A percentile compares a stretch with the other conserved stretches of the same genome.
Conservation (phyloP, 1,140 invertebrate genomes). For the Diachasmimorpha longicaudata region DNA sequence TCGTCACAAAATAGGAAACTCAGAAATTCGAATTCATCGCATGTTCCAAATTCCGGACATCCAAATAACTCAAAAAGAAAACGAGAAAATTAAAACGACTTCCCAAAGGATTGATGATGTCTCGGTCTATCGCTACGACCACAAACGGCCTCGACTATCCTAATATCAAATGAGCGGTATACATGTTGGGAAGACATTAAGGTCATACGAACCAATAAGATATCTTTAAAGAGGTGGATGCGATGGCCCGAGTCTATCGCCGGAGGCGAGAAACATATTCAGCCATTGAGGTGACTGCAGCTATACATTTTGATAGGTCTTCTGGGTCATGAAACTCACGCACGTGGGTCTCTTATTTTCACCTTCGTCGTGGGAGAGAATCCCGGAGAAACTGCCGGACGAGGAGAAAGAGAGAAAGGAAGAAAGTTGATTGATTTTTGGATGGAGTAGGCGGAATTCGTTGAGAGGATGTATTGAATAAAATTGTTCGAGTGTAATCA, state of each 20-base stretch:
- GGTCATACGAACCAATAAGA: not conserved
- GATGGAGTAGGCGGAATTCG: not conserved
- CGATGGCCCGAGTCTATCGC: not conserved
- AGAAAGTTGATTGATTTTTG: slow-evolving; percentile 14
- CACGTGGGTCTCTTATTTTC: slow-evolving; percentile 1
- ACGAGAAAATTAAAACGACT: not conserved
- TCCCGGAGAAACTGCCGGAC: not conserved
- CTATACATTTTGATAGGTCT: slow-evolving; percentile 23
- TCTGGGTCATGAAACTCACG: slow-evolving; percentile 27
- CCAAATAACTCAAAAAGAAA: not conserved
- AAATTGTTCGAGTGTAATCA: not conserved
- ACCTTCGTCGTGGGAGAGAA: not conserved
- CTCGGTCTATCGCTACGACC: not conserved
- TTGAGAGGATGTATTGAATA: not conserved
- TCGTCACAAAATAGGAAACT: too few species aligned
- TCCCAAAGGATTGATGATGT: not conserved
- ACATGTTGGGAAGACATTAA: not conserved
- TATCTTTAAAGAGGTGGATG: not conserved
- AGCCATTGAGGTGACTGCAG: not conserved
- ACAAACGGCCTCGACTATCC: not conserved
- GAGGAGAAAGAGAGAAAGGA: not conserved
- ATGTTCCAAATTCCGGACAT: not conserved
- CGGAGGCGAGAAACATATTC: not conserved
- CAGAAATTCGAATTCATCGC: not conserved
- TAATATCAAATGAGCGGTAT: not conserved